These are phyloP conservation scores for Notothenia coriiceps DNA, from an alignment of 2,113 vertebrate genomes.

Conservation along the genomic window DNA sequence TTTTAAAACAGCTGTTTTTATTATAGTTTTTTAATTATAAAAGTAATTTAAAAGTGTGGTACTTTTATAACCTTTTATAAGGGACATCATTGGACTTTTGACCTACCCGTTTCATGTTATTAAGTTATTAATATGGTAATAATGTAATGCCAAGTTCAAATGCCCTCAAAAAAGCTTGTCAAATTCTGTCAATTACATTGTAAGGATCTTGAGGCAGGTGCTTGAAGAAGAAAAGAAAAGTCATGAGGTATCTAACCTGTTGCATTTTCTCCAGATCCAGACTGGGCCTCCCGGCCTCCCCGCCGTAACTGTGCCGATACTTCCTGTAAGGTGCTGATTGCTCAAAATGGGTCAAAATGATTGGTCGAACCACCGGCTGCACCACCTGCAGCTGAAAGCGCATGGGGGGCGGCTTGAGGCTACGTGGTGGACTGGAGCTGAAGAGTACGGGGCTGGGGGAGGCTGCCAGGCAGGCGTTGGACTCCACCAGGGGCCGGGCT, in stretches of 20 bases:
- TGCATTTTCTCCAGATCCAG: conserved; percentile 96
- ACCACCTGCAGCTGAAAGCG: conserved; percentile 83
- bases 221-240: background rate
- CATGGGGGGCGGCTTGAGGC: conserved; percentile 85
- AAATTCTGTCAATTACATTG: background rate
- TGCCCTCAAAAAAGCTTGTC: background rate
- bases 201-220: background rate
- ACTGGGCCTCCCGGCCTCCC: conserved; percentile 89
- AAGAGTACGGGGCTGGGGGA: conserved; percentile 89
- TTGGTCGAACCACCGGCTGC: conserved; percentile 80
- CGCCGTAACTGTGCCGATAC: conserved; percentile 85
- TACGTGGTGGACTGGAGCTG: conserved; percentile 91
- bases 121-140: background rate
- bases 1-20: no score
- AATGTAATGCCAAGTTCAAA: background rate
- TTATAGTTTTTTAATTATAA: no score
- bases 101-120: no score
- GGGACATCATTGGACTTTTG: no score
- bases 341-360: conserved; percentile 89
- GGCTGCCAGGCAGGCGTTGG: conserved; percentile 64
- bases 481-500: conserved; percentile 57
- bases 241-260: conserved; percentile 82
- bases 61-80: no score
- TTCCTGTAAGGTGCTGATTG: conserved; percentile 90
- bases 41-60: no score